phyloP scores from a whole-genome alignment of 2,797 vertebrate species.

The Morelia viridis region DNA sequence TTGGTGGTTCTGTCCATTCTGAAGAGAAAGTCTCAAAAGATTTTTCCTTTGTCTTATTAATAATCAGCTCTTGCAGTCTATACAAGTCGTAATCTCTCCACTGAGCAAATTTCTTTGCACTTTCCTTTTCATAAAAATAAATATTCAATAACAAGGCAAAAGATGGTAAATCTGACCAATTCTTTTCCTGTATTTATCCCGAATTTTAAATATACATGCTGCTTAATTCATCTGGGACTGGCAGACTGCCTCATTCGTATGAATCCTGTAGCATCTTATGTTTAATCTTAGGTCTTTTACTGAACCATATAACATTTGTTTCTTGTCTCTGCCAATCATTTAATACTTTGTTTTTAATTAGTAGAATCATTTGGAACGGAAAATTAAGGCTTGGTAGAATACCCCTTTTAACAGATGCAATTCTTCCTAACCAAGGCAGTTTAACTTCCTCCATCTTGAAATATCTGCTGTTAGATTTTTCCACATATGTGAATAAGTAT shows the following conservation, averaged over 20 bases:
- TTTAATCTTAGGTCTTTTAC: not conserved
- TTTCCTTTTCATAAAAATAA: not conserved
- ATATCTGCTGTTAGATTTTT: not conserved
- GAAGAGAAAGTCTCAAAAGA: not conserved
- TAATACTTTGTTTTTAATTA: not conserved
- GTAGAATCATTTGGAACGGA: not conserved
- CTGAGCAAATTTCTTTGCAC: not conserved
- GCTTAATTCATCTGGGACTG: not conserved
- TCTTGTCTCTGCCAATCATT: not conserved
- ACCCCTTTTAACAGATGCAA: not conserved
- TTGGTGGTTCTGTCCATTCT: not conserved
- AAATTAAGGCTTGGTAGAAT: not conserved
- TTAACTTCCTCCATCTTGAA: not conserved
- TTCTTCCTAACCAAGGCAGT: not conserved
- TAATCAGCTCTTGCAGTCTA: not conserved
- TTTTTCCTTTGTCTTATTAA: not conserved
- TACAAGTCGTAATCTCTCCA: not conserved
- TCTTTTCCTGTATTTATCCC: not conserved
- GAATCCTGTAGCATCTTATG: not conserved
- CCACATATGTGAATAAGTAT: not conserved
- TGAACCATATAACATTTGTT: not conserved
- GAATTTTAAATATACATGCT: not conserved
- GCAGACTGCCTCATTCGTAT: not conserved
- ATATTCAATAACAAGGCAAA: not conserved
- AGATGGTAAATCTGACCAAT: not conserved